Conservation (phyloP, 2,888 invertebrate species). For the Tetranychus truncatus region DNA sequence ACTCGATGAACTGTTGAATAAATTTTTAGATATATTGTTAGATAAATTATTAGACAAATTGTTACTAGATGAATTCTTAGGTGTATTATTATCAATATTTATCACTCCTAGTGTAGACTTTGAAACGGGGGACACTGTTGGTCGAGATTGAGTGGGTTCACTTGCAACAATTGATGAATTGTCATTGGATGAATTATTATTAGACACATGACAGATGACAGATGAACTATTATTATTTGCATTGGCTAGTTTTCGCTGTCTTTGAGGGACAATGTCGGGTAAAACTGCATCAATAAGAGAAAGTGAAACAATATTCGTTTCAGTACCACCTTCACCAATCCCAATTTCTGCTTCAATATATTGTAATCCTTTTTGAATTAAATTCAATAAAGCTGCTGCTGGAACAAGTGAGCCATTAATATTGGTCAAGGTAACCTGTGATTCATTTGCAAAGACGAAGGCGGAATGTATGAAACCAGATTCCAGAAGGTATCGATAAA, state of each 20-base stretch:
- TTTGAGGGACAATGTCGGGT: slow-evolving; percentile 9
- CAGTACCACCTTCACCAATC: slow-evolving; percentile 68
- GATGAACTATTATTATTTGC: not conserved
- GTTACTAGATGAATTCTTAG: no score
- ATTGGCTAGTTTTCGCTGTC: slow-evolving; percentile 6
- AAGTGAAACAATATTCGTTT: slow-evolving; percentile 54
- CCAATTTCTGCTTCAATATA: slow-evolving; percentile 98
- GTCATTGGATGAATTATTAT: not conserved
- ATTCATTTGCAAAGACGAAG: slow-evolving; percentile 93
- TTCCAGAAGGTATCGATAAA: slow-evolving; percentile 93
- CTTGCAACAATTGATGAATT: not conserved
- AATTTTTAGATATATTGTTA: no score
- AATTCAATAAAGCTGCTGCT: slow-evolving; percentile 79
- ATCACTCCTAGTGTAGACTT: not conserved
- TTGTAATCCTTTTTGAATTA: slow-evolving; percentile 88
- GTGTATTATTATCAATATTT: no score
- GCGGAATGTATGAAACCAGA: slow-evolving; percentile 96
- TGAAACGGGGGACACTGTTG: not conserved
- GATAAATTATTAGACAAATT: no score
- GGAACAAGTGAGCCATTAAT: slow-evolving; percentile 94
- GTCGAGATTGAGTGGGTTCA: not conserved
- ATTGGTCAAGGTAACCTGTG: slow-evolving; percentile 92
- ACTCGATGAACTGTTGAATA: no score
- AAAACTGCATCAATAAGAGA: slow-evolving; percentile 79
- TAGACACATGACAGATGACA: no score